These are phyloP conservation scores for Puffinus mauretanicus DNA, from an alignment of 2,113 vertebrate genomes.

Conservation along the genomic window DNA sequence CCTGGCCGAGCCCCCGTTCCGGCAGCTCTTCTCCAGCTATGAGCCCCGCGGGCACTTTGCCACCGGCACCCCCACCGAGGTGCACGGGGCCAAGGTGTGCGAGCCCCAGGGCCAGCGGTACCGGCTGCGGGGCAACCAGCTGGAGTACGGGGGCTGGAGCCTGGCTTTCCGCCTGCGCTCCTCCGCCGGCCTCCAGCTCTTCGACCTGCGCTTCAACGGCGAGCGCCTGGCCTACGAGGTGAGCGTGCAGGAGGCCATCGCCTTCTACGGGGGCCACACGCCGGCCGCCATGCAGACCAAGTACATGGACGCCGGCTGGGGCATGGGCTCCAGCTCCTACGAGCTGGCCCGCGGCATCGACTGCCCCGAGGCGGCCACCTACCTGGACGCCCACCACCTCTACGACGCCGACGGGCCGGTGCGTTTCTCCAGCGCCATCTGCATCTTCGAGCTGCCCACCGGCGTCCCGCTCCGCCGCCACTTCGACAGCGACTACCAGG, in stretches of 20 bases:
- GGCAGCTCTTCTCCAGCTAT: constrained; percentile 80
- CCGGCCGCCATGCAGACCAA: constrained; percentile 91
- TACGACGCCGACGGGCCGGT: constrained; percentile 81
- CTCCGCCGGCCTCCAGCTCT: constrained; percentile 85
- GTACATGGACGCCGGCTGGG: constrained; percentile 87
- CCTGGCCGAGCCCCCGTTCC: constrained; percentile 30
- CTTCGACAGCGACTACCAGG: constrained; percentile 80
- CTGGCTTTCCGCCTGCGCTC: constrained; percentile 85
- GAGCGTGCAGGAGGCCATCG: constrained; percentile 87
- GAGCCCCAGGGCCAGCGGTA: constrained; percentile 83
- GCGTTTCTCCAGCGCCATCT: constrained; percentile 76
- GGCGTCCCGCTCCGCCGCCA: constrained; percentile 85
- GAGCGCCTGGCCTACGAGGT: constrained; percentile 89
- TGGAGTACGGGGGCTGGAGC: constrained; percentile 87
- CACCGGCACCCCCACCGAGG: constrained; percentile 49
- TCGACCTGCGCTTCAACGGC: constrained; percentile 82
- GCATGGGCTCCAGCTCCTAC: constrained; percentile 79
- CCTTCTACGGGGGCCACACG: constrained; percentile 85
- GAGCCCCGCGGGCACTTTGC: constrained; percentile 73
- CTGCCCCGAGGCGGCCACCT: constrained; percentile 85
- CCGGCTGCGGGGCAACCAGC: constrained; percentile 71
- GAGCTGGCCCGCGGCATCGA: constrained; percentile 87
- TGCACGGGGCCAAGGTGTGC: constrained; percentile 78
- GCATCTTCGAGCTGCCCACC: constrained; percentile 89
- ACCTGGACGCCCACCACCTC: constrained; percentile 82